Evolutionary conservation across 1,140 invertebrate genomes (phyloP).

Genomic region (Ericerus pela): DNA sequence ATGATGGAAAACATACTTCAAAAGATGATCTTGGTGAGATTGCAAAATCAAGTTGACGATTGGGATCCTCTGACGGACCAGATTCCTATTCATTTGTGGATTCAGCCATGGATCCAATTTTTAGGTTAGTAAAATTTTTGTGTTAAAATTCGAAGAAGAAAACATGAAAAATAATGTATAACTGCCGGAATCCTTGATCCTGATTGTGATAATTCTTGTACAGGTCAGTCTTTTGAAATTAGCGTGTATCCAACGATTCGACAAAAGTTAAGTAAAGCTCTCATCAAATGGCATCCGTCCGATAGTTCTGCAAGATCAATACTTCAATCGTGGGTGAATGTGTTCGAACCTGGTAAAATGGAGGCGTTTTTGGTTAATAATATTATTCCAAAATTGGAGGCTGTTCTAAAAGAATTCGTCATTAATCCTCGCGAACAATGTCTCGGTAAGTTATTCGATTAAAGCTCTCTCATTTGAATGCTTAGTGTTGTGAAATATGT

Average conservation of each 20-base stretch:
- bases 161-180: conserved; percentile 5
- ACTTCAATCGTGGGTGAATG: conserved; percentile 78
- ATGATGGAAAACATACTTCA: conserved; percentile 68
- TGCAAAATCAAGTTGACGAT: conserved; percentile 63
- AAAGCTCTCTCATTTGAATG: too few species aligned
- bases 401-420: conserved; percentile 51
- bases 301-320: conserved; percentile 84
- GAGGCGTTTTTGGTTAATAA: conserved; percentile 73
- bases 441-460: conserved; percentile 35
- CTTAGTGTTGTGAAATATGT: conserved; percentile 7
- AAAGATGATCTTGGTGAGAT: conserved; percentile 59
- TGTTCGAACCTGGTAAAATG: conserved; percentile 67
- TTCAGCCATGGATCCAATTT: conserved; percentile 83
- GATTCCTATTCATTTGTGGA: conserved; percentile 89
- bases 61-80: conserved; percentile 93
- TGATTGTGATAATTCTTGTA: conserved; percentile 16
- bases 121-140: conserved; percentile 37
- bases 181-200: background rate
- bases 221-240: conserved; percentile 49
- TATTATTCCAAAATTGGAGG: conserved; percentile 78
- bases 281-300: conserved; percentile 81
- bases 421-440: conserved; percentile 78
- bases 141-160: conserved; percentile 13
- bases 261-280: conserved; percentile 72
- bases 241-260: conserved; percentile 82